These are phyloP conservation scores for Puntigrus tetrazona DNA, from an alignment of 2,113 vertebrate species.

Conservation along the genomic window DNA sequence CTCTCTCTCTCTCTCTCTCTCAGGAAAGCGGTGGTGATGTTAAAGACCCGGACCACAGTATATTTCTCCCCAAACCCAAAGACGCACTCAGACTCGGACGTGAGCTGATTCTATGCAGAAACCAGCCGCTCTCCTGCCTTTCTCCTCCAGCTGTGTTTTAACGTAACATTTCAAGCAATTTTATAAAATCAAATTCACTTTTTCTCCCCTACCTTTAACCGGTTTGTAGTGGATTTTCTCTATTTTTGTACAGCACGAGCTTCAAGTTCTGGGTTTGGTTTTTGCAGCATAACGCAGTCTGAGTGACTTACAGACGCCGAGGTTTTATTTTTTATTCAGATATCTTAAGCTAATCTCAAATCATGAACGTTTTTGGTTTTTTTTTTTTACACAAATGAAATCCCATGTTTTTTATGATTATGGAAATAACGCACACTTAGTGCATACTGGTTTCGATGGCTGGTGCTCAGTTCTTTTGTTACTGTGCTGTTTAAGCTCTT, in stretches of 20 bases:
- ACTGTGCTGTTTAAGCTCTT: not conserved
- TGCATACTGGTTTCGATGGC: not conserved
- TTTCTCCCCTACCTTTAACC: not conserved
- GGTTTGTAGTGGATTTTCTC: not conserved
- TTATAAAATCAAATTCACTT: not conserved
- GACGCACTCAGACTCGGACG: constrained; percentile 43
- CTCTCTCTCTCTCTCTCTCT: constrained; percentile 60
- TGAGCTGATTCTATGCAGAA: constrained; percentile 34
- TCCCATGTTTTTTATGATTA: not conserved
- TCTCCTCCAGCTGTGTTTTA: constrained; percentile 7
- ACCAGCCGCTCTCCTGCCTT: not conserved
- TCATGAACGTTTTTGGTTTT: not conserved
- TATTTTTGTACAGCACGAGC: not conserved
- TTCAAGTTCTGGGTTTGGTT: not conserved
- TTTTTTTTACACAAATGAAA: not conserved
- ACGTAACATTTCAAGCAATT: not conserved
- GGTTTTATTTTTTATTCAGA: not conserved
- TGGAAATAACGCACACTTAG: not conserved
- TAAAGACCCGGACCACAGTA: constrained; percentile 55
- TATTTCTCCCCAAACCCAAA: constrained; percentile 38
- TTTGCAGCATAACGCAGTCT: too few species aligned
- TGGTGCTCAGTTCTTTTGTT: constrained; percentile 1
- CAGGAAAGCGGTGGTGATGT: constrained; percentile 12
- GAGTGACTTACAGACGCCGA: not conserved
- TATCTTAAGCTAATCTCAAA: not conserved